phyloP scores from a whole-genome alignment of 2,113 vertebrate species.

The cat (Felis catus) region F.catus_Fca126_mat1.0 CM031423.1:2420001-2420500 shows the following conservation, averaged over 20 bases:
- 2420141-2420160: no score
- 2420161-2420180: no score
- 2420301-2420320: rapidly evolving
- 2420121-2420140: rapidly evolving
- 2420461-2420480: rapidly evolving
- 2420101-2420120: background rate
- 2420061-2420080: background rate
- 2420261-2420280: no score
- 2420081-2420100: background rate
- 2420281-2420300: no score
- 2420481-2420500: background rate
- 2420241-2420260: no score
- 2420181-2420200: no score
- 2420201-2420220: no score
- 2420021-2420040: rapidly evolving
- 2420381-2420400: rapidly evolving
- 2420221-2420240: no score
- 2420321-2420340: no score
- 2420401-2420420: rapidly evolving
- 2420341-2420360: rapidly evolving
- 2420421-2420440: background rate
- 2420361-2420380: no score
- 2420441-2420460: rapidly evolving
- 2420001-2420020: rapidly evolving
- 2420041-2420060: rapidly evolving